Evolutionary conservation across 1,140 invertebrate genomes (phyloP).

Genomic region (Eciton burchellii): DNA sequence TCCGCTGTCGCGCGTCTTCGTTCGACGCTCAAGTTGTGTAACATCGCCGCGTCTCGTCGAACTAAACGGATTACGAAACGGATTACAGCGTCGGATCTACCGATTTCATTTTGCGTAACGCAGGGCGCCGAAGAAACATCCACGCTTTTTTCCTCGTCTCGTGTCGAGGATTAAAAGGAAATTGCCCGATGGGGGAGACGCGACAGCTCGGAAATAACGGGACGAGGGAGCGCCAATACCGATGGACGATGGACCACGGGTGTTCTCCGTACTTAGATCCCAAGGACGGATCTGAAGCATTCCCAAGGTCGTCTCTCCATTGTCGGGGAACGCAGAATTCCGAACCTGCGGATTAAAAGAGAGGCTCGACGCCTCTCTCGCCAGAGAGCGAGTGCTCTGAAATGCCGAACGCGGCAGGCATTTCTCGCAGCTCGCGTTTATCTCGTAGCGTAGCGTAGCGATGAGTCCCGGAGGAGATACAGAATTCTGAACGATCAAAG

Average conservation of each 20-base stretch:
- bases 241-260: conserved; percentile 18
- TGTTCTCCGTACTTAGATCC: conserved; percentile 48
- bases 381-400: no score
- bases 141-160: conserved; percentile 4
- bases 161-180: conserved; percentile 37
- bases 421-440: not conserved
- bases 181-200: conserved; percentile 15
- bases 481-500: not conserved
- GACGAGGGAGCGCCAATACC: conserved; percentile 23
- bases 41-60: not conserved
- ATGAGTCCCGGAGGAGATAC: no score
- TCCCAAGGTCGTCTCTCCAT: not conserved
- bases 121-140: not conserved
- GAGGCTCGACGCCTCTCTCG: no score
- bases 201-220: conserved; percentile 55
- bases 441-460: no score
- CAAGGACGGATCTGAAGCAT: conserved; percentile 48
- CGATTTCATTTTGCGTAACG: not conserved
- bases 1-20: not conserved
- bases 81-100: no score
- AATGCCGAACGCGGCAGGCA: no score
- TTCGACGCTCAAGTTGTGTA: not conserved
- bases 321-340: not conserved
- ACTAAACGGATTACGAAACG: not conserved
- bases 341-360: not conserved